A percentile compares a stretch with the other conserved stretches of the same genome.
These are phyloP conservation scores for Parelbella ahira DNA, from an alignment of 2,888 invertebrate species.

Conservation along the genomic window DNA sequence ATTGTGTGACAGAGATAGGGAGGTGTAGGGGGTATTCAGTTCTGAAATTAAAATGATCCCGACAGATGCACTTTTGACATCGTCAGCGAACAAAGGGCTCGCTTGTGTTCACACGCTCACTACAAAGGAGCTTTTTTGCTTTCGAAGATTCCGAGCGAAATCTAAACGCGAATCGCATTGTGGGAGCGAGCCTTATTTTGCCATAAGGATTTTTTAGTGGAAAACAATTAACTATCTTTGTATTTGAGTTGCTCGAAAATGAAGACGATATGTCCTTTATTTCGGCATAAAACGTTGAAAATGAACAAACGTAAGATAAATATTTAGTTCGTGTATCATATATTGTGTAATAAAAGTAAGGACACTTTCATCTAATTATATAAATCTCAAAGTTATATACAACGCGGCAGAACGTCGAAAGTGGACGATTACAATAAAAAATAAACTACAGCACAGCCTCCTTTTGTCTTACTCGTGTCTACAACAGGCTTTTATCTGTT, in stretches of 20 bases:
- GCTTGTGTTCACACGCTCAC: constrained; percentile 66
- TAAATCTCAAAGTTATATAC: too few species aligned
- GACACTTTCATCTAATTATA: too few species aligned
- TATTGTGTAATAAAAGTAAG: too few species aligned
- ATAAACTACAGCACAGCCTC: constrained; percentile 61
- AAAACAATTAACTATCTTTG: constrained; percentile 29
- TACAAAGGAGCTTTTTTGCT: constrained; percentile 65
- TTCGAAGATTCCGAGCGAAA: constrained; percentile 51
- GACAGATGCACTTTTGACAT: constrained; percentile 66
- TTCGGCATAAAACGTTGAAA: too few species aligned
- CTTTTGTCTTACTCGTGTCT: constrained; percentile 77
- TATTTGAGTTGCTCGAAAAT: constrained; percentile 11
- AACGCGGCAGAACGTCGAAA: constrained; percentile 50
- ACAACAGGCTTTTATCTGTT: constrained; percentile 66
- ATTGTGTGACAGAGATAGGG: constrained; percentile 36
- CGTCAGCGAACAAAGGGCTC: constrained; percentile 52
- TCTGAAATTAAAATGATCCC: constrained; percentile 53
- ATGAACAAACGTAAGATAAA: too few species aligned
- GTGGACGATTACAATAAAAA: constrained; percentile 68
- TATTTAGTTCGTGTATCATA: too few species aligned
- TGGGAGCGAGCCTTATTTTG: constrained; percentile 51
- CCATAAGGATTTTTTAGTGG: constrained; percentile 32
- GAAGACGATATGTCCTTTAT: constrained; percentile 23
- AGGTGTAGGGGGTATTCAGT: constrained; percentile 35
- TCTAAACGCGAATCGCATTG: constrained; percentile 66